These are phyloP conservation scores for Chymomyza amoena DNA, from an alignment of 2,888 invertebrate species.

Conservation along the genomic window DNA sequence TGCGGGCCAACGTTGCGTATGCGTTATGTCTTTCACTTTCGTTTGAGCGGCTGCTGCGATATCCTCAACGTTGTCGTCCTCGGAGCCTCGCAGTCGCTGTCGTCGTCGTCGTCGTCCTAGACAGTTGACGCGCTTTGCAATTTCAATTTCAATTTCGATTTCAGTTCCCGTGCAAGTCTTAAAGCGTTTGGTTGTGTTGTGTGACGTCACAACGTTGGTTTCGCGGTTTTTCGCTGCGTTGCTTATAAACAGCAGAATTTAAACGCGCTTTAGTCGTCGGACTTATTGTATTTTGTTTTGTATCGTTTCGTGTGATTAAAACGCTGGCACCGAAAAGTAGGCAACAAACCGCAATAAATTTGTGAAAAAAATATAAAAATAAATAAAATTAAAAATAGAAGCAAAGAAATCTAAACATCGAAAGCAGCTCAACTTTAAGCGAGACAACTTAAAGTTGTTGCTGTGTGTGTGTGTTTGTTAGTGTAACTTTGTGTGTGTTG, in stretches of 20 bases:
- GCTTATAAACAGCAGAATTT: not conserved
- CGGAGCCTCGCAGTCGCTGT: conserved; percentile 25
- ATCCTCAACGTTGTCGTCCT: conserved; percentile 6
- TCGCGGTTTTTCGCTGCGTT: not conserved
- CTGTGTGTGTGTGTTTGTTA: conserved; percentile 1
- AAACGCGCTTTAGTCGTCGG: not conserved
- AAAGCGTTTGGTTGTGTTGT: conserved; percentile 54
- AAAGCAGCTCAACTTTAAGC: conserved; percentile 36
- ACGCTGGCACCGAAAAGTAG: conserved; percentile 53
- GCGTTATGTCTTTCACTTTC: conserved; percentile 69
- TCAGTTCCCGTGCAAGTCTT: conserved; percentile 69
- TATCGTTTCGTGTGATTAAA: not conserved
- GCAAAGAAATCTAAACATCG: conserved; percentile 25
- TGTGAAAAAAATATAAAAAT: conserved; percentile 42
- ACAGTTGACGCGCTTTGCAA: conserved; percentile 45
- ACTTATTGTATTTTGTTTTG: conserved; percentile 17
- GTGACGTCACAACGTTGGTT: not conserved
- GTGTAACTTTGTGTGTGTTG: conserved; percentile 7
- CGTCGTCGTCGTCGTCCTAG: conserved; percentile 23
- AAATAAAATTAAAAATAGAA: not conserved
- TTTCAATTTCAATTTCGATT: conserved; percentile 56
- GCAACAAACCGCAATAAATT: conserved; percentile 39
- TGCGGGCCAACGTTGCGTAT: conserved; percentile 62
- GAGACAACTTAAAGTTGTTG: conserved; percentile 40
- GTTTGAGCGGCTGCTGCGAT: conserved; percentile 32